Evolutionary conservation across 2,888 invertebrate species (phyloP).

Genomic region (Ochropleura plecta): DNA sequence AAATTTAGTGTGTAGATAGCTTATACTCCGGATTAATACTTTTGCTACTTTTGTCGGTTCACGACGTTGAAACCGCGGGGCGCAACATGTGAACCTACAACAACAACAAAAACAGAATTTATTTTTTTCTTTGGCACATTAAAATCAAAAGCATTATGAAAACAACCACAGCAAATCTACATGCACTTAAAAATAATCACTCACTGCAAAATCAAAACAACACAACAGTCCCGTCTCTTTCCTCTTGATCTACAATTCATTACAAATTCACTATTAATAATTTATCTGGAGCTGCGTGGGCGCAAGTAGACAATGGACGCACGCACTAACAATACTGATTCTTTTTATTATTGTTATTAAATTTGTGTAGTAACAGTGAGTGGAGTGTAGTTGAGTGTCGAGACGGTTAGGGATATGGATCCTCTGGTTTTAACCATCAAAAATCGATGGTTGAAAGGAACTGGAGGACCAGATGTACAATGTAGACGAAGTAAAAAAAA

Average conservation of each 20-base stretch:
- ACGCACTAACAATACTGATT: slow-evolving; percentile 77
- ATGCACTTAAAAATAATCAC: slow-evolving; percentile 2
- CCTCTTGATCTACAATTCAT: slow-evolving; percentile 79
- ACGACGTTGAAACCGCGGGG: too few species aligned
- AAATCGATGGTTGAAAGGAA: neutral
- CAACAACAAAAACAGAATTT: neutral
- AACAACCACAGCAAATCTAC: neutral
- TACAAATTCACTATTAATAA: slow-evolving; percentile 90
- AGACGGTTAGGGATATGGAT: slow-evolving; percentile 11
- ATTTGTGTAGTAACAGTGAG: slow-evolving; percentile 51
- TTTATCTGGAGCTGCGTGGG: slow-evolving; percentile 89
- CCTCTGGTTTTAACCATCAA: slow-evolving; percentile 1
- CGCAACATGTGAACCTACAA: neutral
- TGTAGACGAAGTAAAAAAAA: too few species aligned
- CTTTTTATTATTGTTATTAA: slow-evolving; percentile 76
- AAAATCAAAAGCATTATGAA: neutral
- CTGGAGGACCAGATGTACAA: too few species aligned
- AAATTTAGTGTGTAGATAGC: too few species aligned
- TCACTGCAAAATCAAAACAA: slow-evolving; percentile 21
- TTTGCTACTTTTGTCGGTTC: too few species aligned
- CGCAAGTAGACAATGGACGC: slow-evolving; percentile 83
- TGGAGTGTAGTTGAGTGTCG: slow-evolving; percentile 19
- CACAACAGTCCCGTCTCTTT: slow-evolving; percentile 52
- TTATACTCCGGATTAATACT: too few species aligned
- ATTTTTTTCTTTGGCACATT: neutral